Base-by-base conservation (phyloP, 2,113 vertebrate genomes). In the Chlorodrepanis virens region DNA sequence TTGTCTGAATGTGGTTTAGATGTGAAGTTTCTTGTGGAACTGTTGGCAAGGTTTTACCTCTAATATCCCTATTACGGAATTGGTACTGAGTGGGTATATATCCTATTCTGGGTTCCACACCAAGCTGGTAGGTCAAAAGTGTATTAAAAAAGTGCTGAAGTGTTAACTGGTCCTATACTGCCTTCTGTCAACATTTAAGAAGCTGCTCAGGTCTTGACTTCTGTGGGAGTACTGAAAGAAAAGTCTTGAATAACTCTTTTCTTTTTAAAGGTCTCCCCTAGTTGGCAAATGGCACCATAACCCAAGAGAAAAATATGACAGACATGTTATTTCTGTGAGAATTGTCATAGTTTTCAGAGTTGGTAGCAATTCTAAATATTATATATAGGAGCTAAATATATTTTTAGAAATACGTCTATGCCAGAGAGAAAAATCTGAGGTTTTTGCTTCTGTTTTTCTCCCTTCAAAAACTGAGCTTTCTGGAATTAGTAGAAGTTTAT, bases 181-280 rank as follows among this genome's bases (percentile, higher is more conserved):
- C 71, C 85, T 96, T 91, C 92, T 94, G 94, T 93, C 95, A 96
- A 81, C 82, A 90, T 83, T 94, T 92, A 90, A 81, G 92, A 88
- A 95, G 49, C 63, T 91, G 35, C 70, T 90, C 39, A 37, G 88
- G 79, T 90, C 87, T 88, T 96, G 90, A 93, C 85, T 90, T 96
- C 71, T 63, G 68, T 95, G 64, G 79, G 64, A 95, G 75, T 93
- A 95, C 71, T 86, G 72, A 92, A 94, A 94, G 82, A 96, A 94
- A 77, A 86, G 40, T 88, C 70, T 78, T 67, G 47, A 95, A 81
- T 64, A 94, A 56, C 27, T 88, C 60, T 93, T 94, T 91, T 93
- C 50, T 83, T 84, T 90, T 80, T 90, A 95, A 97, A 96, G 92
- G 82, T 96, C 90, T 95, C 64, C 76, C 37, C 56, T 83, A 31